A percentile compares a stretch with the other conserved stretches of the same genome.
These are phyloP conservation scores for Temnothorax nylanderi DNA, from an alignment of 1,140 invertebrate genomes.

Conservation along the genomic window DNA sequence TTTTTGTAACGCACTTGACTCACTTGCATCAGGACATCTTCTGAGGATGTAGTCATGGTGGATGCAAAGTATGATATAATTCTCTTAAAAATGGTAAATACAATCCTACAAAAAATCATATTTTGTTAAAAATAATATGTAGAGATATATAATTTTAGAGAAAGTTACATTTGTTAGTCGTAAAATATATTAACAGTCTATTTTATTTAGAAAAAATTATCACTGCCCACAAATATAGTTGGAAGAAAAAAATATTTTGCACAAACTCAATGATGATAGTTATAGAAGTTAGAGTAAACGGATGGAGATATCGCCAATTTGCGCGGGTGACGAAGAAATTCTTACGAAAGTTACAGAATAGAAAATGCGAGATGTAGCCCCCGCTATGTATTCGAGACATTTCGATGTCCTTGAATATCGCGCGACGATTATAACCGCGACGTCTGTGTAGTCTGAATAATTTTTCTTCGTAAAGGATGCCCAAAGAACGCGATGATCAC, in stretches of 20 bases:
- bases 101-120: constrained; percentile 60
- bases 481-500: not conserved
- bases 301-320: not conserved
- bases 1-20: constrained; percentile 97
- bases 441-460: not conserved
- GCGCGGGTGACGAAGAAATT: not conserved
- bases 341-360: not conserved
- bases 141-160: not conserved
- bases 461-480: not conserved
- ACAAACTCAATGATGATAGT: not conserved
- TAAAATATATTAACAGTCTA: not conserved
- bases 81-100: constrained; percentile 61
- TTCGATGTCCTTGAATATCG: constrained; percentile 76
- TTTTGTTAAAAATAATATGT: constrained; percentile 8
- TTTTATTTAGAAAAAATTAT: not conserved
- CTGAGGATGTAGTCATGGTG: constrained; percentile 92
- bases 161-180: not conserved
- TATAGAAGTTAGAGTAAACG: not conserved
- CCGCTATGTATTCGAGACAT: constrained; percentile 51
- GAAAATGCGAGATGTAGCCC: constrained; percentile 10
- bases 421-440: constrained; percentile 21
- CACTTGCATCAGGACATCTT: constrained; percentile 97
- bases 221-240: not conserved
- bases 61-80: constrained; percentile 73
- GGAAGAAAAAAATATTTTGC: not conserved